Percentiles rank a stretch among this genome's conserved stretches.
Conservation (phyloP, 2,888 invertebrate species). For the Strigamia transsilvanica region DNA sequence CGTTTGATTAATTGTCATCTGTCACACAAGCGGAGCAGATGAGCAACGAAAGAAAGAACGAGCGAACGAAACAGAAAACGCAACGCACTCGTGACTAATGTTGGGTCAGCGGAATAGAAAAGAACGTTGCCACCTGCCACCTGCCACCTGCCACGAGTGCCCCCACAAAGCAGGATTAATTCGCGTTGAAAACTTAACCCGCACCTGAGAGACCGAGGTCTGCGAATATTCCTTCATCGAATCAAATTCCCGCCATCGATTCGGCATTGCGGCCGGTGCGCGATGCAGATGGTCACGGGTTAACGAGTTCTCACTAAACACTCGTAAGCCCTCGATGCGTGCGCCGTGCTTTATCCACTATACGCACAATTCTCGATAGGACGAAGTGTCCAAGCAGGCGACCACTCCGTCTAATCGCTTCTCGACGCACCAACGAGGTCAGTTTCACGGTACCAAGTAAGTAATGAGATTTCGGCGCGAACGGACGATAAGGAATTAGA, state of each 20-base stretch:
- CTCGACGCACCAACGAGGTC: no score
- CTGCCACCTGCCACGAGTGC: neutral
- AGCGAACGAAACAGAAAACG: neutral
- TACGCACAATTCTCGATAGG: neutral
- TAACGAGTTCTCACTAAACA: neutral
- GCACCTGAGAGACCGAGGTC: neutral
- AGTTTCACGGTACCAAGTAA: no score
- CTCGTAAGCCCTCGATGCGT: neutral
- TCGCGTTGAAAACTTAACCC: conserved; percentile 40
- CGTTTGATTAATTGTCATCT: conserved; percentile 3
- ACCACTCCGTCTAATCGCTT: no score
- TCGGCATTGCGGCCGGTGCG: neutral
- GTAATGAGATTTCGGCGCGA: no score
- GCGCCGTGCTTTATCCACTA: neutral
- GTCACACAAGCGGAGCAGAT: neutral
- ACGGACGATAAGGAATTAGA: no score
- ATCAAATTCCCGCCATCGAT: conserved; percentile 1
- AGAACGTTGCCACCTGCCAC: conserved; percentile 1
- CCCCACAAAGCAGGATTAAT: conserved; percentile 15
- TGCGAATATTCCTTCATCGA: conserved; percentile 20
- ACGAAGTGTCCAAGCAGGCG: neutral
- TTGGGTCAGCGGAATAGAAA: conserved; percentile 1
- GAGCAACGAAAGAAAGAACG: neutral
- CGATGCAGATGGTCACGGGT: neutral
- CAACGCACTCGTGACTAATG: neutral